Percentiles rank a stretch among this genome's conserved stretches.
These are phyloP conservation scores for Sphaeramia orbicularis DNA, from an alignment of 2,797 vertebrate genomes.

Conservation along the genomic window DNA sequence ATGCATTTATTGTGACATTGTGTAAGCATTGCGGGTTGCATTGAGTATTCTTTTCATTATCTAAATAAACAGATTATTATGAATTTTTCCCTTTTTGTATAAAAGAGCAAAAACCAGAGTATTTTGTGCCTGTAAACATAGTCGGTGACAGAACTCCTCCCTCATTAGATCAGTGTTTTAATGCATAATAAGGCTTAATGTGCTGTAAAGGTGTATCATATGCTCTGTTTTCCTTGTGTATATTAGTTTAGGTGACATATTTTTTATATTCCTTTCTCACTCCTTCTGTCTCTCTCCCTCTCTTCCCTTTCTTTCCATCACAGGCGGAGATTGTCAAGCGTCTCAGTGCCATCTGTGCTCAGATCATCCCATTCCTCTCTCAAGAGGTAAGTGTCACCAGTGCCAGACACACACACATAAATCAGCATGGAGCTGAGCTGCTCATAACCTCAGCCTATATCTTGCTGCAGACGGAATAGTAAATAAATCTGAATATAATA, in stretches of 20 bases:
- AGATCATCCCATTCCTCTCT: slow-evolving; percentile 99
- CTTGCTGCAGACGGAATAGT: neutral
- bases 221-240: slow-evolving; percentile 50
- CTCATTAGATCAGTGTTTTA: slow-evolving; percentile 54
- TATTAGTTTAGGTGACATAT: slow-evolving; percentile 41
- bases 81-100: too few species aligned
- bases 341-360: slow-evolving; percentile 97
- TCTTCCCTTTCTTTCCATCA: slow-evolving; percentile 53
- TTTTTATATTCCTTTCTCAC: slow-evolving; percentile 45
- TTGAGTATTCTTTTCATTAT: too few species aligned
- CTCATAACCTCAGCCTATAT: slow-evolving; percentile 13
- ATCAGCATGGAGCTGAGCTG: slow-evolving; percentile 4
- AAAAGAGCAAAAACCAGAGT: too few species aligned
- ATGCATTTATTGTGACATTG: too few species aligned
- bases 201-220: slow-evolving; percentile 52
- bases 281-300: slow-evolving; percentile 27
- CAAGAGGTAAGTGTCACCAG: slow-evolving; percentile 93
- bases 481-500: slow-evolving; percentile 5
- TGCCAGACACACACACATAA: slow-evolving; percentile 48
- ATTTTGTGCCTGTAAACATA: too few species aligned
- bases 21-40: too few species aligned
- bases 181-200: slow-evolving; percentile 47
- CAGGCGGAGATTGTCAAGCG: slow-evolving; percentile 98
- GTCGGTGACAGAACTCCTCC: slow-evolving; percentile 20
- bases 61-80: too few species aligned